Evolutionary conservation across 2,888 invertebrate species (phyloP), one percentile per base, ranked within the genome.

Genomic region (Cantharis lateralis): DNA sequence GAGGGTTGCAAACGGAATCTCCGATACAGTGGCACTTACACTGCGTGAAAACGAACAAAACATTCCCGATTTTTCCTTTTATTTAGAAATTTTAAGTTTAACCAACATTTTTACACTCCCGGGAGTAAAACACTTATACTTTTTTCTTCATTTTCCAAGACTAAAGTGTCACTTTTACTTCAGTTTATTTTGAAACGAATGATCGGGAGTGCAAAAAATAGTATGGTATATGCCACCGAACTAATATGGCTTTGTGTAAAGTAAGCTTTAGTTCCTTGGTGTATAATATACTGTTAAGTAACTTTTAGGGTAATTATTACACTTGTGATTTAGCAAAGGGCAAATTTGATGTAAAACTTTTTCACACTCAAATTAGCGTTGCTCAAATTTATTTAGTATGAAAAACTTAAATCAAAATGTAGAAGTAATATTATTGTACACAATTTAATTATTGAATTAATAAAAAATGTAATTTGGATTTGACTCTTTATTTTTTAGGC

Each of bases 371-470:
- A 48, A 48, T 48, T 48, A 48, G 48, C 48, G 4, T 48, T 48
- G 48, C 48, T 48, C 48, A 48, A 48, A 48, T 48, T 48, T 48
- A 48, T 48, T 48, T 48, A 48, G 48, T 48, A 48, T 5, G 13
- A n/a, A 48, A 13, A 48, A n/a, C 4, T 48, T 48, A 48, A 48
- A 48, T 48, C 48, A 48, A 48, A 48, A 48, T 48, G 48, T 48
- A 48, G 48, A 48, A 48, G 48, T 48, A 48, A 48, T 48, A 66
- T 66, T 66, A 66, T 66, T 66, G 64, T 66, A 66, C 64, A 66
- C 64, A 66, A 20, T 66, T 66, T 66, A 66, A 66, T 20, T 66
- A 66, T 20, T 66, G 64, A 20, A 66, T 66, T 66, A 66, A 66
- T 66, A 66, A 66, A 66, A 66, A 66, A 16, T n/a, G 24, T 66